Percentiles rank a stretch among this genome's conserved stretches.
phyloP scores from a whole-genome alignment of 2,797 vertebrate genomes.

The Lerista edwardsae region DNA sequence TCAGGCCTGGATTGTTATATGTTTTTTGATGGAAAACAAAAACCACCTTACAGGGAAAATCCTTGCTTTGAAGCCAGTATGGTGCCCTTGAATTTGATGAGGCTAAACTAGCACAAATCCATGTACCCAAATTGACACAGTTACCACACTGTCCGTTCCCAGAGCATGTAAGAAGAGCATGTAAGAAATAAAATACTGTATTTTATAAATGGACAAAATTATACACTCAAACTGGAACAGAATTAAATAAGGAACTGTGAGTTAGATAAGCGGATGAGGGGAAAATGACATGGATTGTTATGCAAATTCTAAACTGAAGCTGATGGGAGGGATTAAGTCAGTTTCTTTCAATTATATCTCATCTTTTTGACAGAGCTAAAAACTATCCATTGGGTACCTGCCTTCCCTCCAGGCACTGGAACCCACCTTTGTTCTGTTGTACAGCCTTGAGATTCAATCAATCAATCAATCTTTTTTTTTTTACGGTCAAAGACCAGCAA shows the following conservation, averaged over 20 bases:
- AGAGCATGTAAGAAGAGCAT: background rate
- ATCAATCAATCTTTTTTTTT: no score
- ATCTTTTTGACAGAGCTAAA: background rate
- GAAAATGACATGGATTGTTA: background rate
- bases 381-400: background rate
- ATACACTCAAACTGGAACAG: background rate
- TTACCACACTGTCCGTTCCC: background rate
- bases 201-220: background rate
- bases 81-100: background rate
- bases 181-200: background rate
- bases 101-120: background rate
- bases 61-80: background rate
- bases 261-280: background rate
- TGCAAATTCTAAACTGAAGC: background rate
- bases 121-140: background rate
- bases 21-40: background rate
- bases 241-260: background rate
- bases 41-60: background rate
- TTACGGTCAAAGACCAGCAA: no score
- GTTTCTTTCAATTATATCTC: background rate
- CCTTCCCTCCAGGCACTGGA: background rate
- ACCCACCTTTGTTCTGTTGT: background rate
- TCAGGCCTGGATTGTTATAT: background rate
- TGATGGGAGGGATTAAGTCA: background rate
- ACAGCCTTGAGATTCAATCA: background rate